phyloP scores from a whole-genome alignment of 2,113 vertebrate genomes.

The Tragelaphus strepsiceros region DNA sequence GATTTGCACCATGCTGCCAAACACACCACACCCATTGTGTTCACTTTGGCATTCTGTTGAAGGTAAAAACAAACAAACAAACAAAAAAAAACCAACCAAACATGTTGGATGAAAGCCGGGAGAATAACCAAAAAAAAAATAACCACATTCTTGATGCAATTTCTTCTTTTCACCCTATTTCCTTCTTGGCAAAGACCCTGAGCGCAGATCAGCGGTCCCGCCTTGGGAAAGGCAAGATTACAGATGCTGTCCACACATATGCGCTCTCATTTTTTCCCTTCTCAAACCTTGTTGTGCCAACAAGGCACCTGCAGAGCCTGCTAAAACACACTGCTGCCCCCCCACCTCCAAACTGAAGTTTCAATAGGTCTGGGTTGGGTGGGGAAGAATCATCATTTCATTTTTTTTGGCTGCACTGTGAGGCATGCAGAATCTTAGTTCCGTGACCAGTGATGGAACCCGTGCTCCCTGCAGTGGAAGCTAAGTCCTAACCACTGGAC shows the following conservation, averaged over 20 bases:
- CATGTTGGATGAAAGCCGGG: neutral
- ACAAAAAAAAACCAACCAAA: too few relatives aligned
- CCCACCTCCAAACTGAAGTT: neutral
- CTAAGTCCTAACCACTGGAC: neutral
- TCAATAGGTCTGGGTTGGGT: neutral
- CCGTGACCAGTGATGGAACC: neutral
- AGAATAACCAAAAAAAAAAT: neutral
- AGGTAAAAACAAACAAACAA: neutral
- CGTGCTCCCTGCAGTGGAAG: neutral
- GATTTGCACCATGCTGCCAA: neutral
- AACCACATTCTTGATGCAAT: neutral
- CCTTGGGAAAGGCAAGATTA: neutral
- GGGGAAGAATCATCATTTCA: neutral
- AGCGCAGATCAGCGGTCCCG: neutral
- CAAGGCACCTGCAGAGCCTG: neutral
- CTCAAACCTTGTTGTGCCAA: neutral
- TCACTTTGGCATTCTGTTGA: neutral
- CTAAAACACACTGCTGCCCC: neutral
- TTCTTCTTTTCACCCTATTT: neutral
- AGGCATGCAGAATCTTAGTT: neutral
- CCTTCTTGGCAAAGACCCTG: neutral
- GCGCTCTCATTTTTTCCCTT: neutral
- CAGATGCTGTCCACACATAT: neutral
- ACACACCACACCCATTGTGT: neutral
- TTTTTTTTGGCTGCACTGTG: neutral